Evolutionary conservation across 2,797 vertebrate genomes (phyloP).

Genomic region (Molossus molossus): DNA sequence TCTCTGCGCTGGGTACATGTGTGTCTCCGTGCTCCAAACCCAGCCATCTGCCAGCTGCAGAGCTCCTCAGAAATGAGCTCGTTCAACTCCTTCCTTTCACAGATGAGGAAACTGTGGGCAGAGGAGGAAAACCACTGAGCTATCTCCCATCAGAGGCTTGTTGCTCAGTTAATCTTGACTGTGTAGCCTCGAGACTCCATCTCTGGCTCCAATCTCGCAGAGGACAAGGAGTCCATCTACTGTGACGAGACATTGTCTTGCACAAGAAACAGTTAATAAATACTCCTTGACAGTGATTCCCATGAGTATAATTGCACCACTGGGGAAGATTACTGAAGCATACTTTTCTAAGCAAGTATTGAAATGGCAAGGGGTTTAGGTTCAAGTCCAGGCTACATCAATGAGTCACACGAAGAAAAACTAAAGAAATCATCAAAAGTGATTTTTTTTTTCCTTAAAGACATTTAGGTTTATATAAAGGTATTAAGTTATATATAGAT

Average conservation of each 20-base stretch:
- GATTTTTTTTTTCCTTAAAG: not conserved
- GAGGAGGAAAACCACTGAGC: not conserved
- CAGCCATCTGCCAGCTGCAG: not conserved
- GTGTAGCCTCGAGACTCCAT: not conserved
- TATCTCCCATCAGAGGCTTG: not conserved
- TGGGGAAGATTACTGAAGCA: not conserved
- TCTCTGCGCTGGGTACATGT: not conserved
- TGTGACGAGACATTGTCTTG: not conserved
- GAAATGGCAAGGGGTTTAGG: constrained; percentile 5
- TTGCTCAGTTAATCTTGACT: not conserved
- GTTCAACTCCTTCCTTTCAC: not conserved
- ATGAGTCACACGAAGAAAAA: constrained; percentile 25
- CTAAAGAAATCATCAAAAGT: not conserved
- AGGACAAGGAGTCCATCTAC: not conserved
- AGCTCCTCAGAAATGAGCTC: not conserved
- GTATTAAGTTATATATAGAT: not conserved
- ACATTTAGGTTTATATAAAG: constrained; percentile 36
- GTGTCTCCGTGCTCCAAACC: not conserved
- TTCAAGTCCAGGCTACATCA: not conserved
- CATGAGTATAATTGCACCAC: not conserved
- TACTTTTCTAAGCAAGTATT: constrained; percentile 8
- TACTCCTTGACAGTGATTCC: not conserved
- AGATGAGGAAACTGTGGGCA: constrained; percentile 9
- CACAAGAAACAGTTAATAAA: not conserved
- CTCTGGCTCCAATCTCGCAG: not conserved